Conservation (phyloP, 2,797 vertebrate species). For the Catostomus latipinnis region DNA sequence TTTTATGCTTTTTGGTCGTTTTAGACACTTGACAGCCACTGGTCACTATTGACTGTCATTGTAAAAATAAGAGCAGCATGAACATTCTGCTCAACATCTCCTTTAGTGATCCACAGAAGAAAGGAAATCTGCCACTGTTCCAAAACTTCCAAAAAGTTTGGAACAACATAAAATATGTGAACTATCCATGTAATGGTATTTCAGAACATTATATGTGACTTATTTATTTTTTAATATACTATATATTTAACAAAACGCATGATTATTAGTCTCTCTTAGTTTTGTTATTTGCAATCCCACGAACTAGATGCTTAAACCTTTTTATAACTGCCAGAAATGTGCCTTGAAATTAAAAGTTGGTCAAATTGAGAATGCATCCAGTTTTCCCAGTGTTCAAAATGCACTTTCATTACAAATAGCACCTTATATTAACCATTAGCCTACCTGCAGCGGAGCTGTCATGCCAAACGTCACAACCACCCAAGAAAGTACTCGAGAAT, state of each 20-base stretch:
- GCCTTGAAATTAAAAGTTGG: constrained; percentile 14
- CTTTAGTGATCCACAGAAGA: no score
- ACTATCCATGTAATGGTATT: no score
- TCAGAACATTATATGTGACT: no score
- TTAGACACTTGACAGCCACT: no score
- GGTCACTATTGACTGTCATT: no score
- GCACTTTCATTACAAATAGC: constrained; percentile 69
- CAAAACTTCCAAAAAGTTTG: no score
- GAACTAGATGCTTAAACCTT: not conserved
- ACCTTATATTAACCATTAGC: constrained; percentile 64
- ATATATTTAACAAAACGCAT: not conserved
- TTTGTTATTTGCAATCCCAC: constrained; percentile 3
- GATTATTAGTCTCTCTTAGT: not conserved
- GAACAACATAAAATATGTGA: no score
- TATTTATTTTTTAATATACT: no score
- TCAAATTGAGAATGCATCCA: constrained; percentile 34
- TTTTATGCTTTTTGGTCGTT: no score
- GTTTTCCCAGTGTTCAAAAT: constrained; percentile 28
- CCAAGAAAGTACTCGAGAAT: constrained; percentile 60
- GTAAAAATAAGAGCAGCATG: no score
- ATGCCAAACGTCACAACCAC: constrained; percentile 68
- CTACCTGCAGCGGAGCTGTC: constrained; percentile 62
- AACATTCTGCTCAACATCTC: no score
- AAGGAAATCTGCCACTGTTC: no score
- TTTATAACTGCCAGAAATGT: constrained; percentile 11